These are phyloP conservation scores for Hirtodrosophila trivittata DNA, from an alignment of 2,888 invertebrate species.

Conservation along the genomic window DNA sequence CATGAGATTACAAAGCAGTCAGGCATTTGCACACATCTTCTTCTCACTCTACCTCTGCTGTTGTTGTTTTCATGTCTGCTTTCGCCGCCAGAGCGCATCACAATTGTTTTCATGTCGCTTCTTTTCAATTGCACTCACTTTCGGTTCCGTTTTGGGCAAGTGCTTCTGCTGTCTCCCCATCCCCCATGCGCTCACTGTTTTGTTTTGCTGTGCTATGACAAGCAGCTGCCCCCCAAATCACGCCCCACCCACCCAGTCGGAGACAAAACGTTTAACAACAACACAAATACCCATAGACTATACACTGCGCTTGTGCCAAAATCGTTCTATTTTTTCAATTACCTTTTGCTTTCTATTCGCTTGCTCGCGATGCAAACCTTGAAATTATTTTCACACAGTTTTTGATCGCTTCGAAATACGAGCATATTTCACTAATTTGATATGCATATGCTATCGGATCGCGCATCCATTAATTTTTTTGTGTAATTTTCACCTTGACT, in stretches of 20 bases:
- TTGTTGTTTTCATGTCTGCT: constrained; percentile 47
- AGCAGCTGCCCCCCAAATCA: constrained; percentile 70
- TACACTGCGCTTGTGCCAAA: constrained; percentile 78
- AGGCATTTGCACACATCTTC: constrained; percentile 48
- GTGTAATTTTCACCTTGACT: constrained; percentile 76
- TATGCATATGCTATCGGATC: constrained; percentile 73
- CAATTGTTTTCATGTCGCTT: constrained; percentile 69
- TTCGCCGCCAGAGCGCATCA: constrained; percentile 52
- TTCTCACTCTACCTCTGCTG: constrained; percentile 14
- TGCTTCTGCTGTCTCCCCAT: constrained; percentile 30
- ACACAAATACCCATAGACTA: constrained; percentile 51
- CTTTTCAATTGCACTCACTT: constrained; percentile 62
- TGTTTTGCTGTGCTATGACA: constrained; percentile 52
- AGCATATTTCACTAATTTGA: constrained; percentile 75
- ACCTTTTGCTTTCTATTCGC: constrained; percentile 78
- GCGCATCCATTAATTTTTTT: constrained; percentile 69
- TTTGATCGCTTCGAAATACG: constrained; percentile 69
- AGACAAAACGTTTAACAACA: constrained; percentile 53
- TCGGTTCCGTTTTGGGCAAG: constrained; percentile 59
- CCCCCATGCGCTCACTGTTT: constrained; percentile 51
- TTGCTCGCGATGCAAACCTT: constrained; percentile 74
- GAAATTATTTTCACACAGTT: constrained; percentile 80
- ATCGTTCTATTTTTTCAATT: constrained; percentile 78
- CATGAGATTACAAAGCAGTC: constrained; percentile 73
- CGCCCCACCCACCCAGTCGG: constrained; percentile 71